Conservation (phyloP, 2,797 vertebrate species). For the Meriones psammophilus region DNA sequence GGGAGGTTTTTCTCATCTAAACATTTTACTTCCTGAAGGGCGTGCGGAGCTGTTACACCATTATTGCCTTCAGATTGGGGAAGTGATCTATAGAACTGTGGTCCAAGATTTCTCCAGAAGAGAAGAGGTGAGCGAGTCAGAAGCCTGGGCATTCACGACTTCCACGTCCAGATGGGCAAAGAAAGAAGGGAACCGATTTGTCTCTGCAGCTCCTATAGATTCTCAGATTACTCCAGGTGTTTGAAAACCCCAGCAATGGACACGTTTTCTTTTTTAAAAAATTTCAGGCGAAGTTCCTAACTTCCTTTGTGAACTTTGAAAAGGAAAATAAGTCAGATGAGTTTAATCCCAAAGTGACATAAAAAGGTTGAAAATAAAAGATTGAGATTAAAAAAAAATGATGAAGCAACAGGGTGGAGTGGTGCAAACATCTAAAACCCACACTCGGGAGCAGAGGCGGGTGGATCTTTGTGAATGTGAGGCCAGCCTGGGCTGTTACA, state of each 20-base stretch:
- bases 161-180: background rate
- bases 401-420: background rate
- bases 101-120: constrained; percentile 54
- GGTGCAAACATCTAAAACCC: background rate
- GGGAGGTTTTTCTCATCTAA: constrained; percentile 63
- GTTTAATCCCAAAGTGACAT: constrained; percentile 19
- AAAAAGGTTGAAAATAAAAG: constrained; percentile 58
- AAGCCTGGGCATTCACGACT: background rate
- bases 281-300: background rate
- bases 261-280: background rate
- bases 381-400: background rate
- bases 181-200: constrained; percentile 25
- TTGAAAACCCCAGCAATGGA: constrained; percentile 28
- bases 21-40: constrained; percentile 36
- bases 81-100: constrained; percentile 53
- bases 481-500: background rate
- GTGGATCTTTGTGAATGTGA: background rate
- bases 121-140: background rate
- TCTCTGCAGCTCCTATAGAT: background rate
- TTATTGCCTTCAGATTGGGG: constrained; percentile 51
- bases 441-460: background rate
- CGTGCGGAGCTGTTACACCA: constrained; percentile 35
- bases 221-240: constrained; percentile 27
- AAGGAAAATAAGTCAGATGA: constrained; percentile 54
- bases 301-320: constrained; percentile 27